Evolutionary conservation across 2,113 vertebrate species (phyloP).

Genomic region (Arvicanthis niloticus): DNA sequence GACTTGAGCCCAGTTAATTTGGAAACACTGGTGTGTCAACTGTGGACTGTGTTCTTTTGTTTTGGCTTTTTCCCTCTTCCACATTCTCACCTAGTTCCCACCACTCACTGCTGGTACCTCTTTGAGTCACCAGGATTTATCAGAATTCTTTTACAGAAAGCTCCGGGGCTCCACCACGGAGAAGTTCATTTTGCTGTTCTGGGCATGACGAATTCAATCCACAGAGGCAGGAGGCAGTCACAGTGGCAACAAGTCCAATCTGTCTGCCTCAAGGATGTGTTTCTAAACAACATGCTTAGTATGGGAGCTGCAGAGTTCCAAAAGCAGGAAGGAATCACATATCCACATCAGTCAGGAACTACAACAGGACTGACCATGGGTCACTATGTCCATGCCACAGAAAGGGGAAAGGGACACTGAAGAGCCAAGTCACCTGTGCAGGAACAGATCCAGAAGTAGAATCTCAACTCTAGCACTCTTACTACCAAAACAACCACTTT

Average conservation of each 20-base stretch:
- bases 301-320: background rate
- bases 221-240: background rate
- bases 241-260: background rate
- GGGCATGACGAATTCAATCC: background rate
- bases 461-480: background rate
- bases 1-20: background rate
- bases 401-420: background rate
- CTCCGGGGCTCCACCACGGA: background rate
- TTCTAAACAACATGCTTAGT: background rate
- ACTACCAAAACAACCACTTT: background rate
- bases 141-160: background rate
- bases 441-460: background rate
- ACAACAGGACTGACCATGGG: background rate
- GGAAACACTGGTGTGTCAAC: conserved; percentile 31
- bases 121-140: background rate
- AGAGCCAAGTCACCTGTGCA: background rate
- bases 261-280: background rate
- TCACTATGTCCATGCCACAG: too few relatives aligned
- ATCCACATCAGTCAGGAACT: background rate
- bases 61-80: background rate
- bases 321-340: background rate
- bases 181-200: background rate
- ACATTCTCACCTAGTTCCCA: background rate
- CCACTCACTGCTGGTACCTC: background rate
- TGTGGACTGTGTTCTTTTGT: background rate